Base-by-base conservation (phyloP, 2,113 vertebrate genomes). In the Pyrgilauda ruficollis region DNA sequence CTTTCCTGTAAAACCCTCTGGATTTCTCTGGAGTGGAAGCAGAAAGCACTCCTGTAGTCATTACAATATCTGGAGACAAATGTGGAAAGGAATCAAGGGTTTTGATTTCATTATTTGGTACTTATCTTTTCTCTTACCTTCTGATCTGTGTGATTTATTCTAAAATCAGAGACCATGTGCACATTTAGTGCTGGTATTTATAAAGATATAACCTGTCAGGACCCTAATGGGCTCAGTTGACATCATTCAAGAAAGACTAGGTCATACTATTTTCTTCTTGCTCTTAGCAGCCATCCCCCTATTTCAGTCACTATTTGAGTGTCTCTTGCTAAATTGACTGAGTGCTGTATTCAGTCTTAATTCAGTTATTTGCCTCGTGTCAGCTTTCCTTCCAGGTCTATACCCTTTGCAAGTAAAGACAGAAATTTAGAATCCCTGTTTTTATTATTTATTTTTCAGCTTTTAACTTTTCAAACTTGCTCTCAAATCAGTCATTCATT, bases 251-350 rank as follows among this genome's bases (percentile, higher is more conserved):
- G 33, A 64, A 55, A 17, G 11, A 69, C 11, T 24, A 72, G 14
- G 39, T 79, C 4, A 2, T 3, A 3, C 56, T 35, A 44, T 28
- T 27, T 76, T 2, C 1, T 78, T 90, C 21, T 44, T 74, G 7
- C 15, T 82, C 4, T 24, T 44, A 18, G 15, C 63, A 50, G 37
- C 53, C 0, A 1, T 73, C 53, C 53, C 19, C 1, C 0, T 7
- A 4, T 72, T 23, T 91, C 72, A 76, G 17, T 39, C 43, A 13
- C 28, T 37, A 0, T 49, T 44, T 70, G 55, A 72, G 7, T 79
- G 90, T 26, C 2, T 90, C 26, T 17, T 86, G 47, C 35, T 86
- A 31, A 68, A 43, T 49, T 85, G 39, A 41, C 11, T 28, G 28
- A 63, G 67, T 41, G 20, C 44, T 92, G 19, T 44, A 20, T 68